Conservation (phyloP, 2,888 invertebrate genomes). For the Acanthococcus lagerstroemiae region DNA sequence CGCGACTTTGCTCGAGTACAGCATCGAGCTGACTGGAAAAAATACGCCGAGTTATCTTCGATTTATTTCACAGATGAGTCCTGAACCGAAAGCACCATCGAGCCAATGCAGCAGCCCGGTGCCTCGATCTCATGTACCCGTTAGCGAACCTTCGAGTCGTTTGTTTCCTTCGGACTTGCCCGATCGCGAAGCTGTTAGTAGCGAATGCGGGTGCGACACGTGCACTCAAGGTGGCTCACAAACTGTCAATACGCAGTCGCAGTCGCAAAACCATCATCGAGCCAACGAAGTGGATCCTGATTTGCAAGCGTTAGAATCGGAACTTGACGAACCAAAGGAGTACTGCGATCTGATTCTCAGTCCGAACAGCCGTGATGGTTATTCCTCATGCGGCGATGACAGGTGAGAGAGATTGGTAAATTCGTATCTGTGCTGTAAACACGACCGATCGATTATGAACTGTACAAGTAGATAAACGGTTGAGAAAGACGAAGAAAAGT, state of each 20-base stretch:
- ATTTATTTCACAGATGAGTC: not conserved
- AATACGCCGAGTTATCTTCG: too few relatives aligned
- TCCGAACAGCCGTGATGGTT: conserved; percentile 9
- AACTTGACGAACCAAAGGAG: conserved; percentile 7
- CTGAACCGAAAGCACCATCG: not conserved
- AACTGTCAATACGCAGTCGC: not conserved
- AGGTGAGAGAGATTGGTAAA: not conserved
- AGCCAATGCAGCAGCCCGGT: not conserved
- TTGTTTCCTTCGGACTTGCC: conserved; percentile 1
- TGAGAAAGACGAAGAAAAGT: too few relatives aligned
- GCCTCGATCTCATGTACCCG: not conserved
- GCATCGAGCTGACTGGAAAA: too few relatives aligned
- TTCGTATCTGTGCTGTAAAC: too few relatives aligned
- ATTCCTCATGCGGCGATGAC: conserved; percentile 26
- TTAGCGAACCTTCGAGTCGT: too few relatives aligned
- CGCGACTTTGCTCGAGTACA: too few relatives aligned
- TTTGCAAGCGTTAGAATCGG: conserved; percentile 15
- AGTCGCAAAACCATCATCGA: not conserved
- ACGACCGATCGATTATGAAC: too few relatives aligned
- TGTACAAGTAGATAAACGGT: too few relatives aligned
- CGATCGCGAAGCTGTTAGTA: not conserved
- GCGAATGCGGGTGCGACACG: conserved; percentile 13
- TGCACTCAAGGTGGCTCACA: not conserved
- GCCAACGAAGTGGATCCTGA: conserved; percentile 1
- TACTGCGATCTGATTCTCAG: conserved; percentile 2